Base-by-base conservation (phyloP, 2,113 vertebrate species). In the Erpornis zantholeuca region DNA sequence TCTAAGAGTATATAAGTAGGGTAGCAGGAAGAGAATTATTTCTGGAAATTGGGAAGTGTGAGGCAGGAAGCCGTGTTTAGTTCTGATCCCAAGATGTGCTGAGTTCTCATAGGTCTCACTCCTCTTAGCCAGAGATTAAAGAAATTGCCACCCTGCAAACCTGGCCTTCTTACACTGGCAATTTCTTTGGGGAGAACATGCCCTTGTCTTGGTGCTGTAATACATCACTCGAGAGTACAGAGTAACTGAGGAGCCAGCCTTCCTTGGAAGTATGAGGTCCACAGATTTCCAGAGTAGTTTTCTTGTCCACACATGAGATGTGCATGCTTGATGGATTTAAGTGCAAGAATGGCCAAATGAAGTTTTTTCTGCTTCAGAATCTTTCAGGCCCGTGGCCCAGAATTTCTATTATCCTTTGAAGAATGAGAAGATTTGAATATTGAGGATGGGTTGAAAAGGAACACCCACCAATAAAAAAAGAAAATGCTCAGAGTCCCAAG, bases 11-110 rank as follows among this genome's bases (percentile, higher is more conserved):
- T 71, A 59, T 82, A 96, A 96, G 93, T 77, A 88, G 85, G 85
- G 76, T 95, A 93, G 45, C 79, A 88, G 90, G 69, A 95, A 92
- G 69, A 92, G 52, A 90, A 93, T 91, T 94, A 92, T 95, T 94
- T 97, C 85, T 96, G 95, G 86, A 94, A 92, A 88, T 53, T 63
- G 65, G 60, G 52, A 93, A 92, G 57, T 56, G 38, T 63, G 65
- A 90, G 86, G 52, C 76, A 88, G 88, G 69, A 95, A 94, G 52
- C 69, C 1, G 2, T 71, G 49, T 93, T 94, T 81, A 75, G 68
- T 76, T 65, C 64, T 71, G 60, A 72, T 86, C 69, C 47, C 86
- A 69, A 66, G 56, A 71, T 66, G 31, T 73, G 10, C 69, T 59
- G 47, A 69, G 57, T 49, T 76, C n/a, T 91, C 47, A 29, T 14